Percentiles rank a stretch among this genome's conserved stretches.
Conservation (phyloP, 1,140 invertebrate species). For the Hypsibius dujardini region DNA sequence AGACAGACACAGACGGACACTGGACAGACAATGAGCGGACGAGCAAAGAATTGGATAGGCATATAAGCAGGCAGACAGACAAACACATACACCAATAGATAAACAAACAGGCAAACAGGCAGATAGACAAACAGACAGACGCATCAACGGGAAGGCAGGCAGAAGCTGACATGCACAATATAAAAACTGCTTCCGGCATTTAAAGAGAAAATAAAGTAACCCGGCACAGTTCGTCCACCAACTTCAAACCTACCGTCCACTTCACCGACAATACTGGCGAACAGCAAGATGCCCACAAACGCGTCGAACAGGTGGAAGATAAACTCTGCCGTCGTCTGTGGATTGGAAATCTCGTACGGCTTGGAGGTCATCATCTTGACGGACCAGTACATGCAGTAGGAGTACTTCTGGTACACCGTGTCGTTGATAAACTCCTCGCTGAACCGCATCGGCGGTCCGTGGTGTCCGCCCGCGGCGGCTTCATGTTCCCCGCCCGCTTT, state of each 20-base stretch:
- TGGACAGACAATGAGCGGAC: too few species aligned
- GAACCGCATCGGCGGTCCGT: background rate
- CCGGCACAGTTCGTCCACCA: too few species aligned
- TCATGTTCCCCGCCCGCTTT: background rate
- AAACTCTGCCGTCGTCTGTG: background rate
- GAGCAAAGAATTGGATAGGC: too few species aligned
- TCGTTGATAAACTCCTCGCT: conserved; percentile 11
- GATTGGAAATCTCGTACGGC: conserved; percentile 10
- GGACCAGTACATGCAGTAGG: conserved; percentile 14
- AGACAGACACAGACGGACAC: too few species aligned
- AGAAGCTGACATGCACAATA: too few species aligned
- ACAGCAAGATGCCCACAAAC: conserved; percentile 3
- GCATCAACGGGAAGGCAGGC: too few species aligned
- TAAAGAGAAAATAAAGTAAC: too few species aligned
- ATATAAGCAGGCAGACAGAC: too few species aligned
- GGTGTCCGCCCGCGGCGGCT: background rate
- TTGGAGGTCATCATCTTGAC: conserved; percentile 16
- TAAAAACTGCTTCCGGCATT: too few species aligned
- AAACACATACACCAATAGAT: too few species aligned
- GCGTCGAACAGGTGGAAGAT: conserved; percentile 2
- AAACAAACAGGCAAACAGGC: too few species aligned
- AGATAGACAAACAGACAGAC: too few species aligned
- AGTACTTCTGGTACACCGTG: conserved; percentile 7
- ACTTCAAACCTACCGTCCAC: background rate
- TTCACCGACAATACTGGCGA: conserved; percentile 8